Evolutionary conservation across 2,888 invertebrate species (phyloP), one percentile per base, ranked within the genome.

Genomic region (Chloroclysta siterata): DNA sequence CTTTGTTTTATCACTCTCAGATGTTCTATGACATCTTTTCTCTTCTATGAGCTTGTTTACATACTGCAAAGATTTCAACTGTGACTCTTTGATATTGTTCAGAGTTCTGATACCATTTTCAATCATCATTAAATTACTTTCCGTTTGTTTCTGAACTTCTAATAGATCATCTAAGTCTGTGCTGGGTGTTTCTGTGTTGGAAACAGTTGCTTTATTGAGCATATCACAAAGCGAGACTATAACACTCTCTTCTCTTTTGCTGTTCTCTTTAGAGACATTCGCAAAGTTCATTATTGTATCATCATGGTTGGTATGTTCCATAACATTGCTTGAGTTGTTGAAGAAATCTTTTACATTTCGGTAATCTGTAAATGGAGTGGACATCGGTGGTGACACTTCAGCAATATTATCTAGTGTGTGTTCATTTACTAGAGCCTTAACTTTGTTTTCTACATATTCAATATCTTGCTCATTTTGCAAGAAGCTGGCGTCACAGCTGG

Each of bases 361-460:
- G 68, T 88, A 88, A 44, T 88, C 82, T 73, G 81, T 84, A 68
- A 90, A 90, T 11, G 91, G 90, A 46, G 90, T 91, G 0, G 91
- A 90, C 6, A 79, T 79, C 0, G 87, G 86, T 33, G 86, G 89
- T 7, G 88, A 82, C 0, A 84, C 77, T 66, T 88, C 84, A 36
- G 79, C 80, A 33, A 86, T 83, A 22, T 85, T 84, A 68, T 87
- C 85, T 53, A 86, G 70, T 15, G 80, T 81, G 13, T 68, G 71
- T 63, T 84, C 80, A 47, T 85, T 76, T 36, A 69, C 47, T 53
- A 83, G 61, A 10, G 72, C 77, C 63, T 80, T 76, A 2, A 68
- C 70, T 68, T 83, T 85, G 48, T 79, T 80, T 58, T 88, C 87
- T 53, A 77, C 67, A 33, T 85, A 84, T 66, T 87, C 76, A 28